phyloP scores from a whole-genome alignment of 2,888 invertebrate species.

The Tipula vernalis region DNA sequence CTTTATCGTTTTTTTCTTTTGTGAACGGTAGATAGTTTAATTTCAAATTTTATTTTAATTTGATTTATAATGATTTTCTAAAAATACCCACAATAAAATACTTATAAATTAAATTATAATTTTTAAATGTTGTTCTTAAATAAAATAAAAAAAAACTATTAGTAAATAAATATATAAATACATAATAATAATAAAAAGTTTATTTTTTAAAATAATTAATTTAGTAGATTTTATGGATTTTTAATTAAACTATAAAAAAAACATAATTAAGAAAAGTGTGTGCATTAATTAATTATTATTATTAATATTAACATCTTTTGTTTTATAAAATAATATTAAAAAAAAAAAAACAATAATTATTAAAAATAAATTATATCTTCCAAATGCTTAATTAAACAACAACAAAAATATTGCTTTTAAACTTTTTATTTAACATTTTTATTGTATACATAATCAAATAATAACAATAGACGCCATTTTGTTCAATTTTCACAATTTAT shows the following conservation, averaged over 20 bases:
- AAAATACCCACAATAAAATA: background rate
- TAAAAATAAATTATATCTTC: background rate
- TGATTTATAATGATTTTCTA: background rate
- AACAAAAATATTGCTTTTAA: background rate
- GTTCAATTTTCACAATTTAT: background rate
- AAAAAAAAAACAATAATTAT: background rate
- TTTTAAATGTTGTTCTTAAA: background rate
- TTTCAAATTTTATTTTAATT: background rate
- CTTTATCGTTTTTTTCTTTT: background rate
- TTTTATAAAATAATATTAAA: background rate
- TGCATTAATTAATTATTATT: background rate
- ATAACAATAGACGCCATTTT: background rate
- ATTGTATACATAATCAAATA: background rate
- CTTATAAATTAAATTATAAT: background rate
- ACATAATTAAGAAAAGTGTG: background rate
- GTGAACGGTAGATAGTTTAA: background rate
- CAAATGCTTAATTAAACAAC: background rate
- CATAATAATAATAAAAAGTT: background rate
- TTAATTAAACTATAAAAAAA: background rate
- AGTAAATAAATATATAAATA: background rate
- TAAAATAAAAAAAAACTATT: background rate
- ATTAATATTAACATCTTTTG: background rate
- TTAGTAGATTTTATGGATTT: background rate
- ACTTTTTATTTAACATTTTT: background rate
- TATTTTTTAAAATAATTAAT: background rate